Evolutionary conservation across 2,888 invertebrate genomes (phyloP), one percentile per base, ranked within the genome.

Genomic region (Isotomurus palustris): DNA sequence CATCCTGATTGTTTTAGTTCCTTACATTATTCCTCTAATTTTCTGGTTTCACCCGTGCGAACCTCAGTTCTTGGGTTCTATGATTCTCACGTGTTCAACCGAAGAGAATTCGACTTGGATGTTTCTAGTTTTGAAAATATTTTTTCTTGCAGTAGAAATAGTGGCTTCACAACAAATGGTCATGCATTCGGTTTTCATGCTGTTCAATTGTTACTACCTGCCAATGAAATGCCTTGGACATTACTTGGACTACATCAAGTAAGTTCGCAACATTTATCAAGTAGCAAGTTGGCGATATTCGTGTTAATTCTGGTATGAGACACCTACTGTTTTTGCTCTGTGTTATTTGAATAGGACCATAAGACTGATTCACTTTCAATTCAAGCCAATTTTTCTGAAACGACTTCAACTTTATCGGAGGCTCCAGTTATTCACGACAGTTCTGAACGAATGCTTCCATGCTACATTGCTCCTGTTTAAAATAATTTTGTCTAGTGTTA

Each of bases 31-130:
- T n/a, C 50, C 50, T 3, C 12, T 50, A 4, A 22, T 27, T 25
- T 50, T 50, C 19, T 50, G 50, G 50, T 14, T 38, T 5, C 36
- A 50, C 19, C 50, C 50, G 22, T 50, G 50, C 27, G 50, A 36
- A 25, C 50, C 50, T 24, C 50, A 50, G 22, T 50, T 50, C 27
- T 25, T 50, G n/a, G 40, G 50, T 19, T 50, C 50, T n/a, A 50
- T 50, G 50, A 6, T 50, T n/a, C 40, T 50, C 2, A 38, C 35
- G 14, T 50, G 50, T 24, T 8, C 43, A 21, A 6, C 38, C 12
- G 22, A 38, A 6, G 47, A 29, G 19, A 22, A 28, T 14, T 22
- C n/a, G 25, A 50, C 50, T 3, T 50, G 50, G 50, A 50, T 27
- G 22, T 50, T 38, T 40, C 21, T 36, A 8, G 10, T 50, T 21